These are phyloP conservation scores for Mormyrus lacerda DNA, from an alignment of 2,113 vertebrate genomes.

Conservation along the genomic window DNA sequence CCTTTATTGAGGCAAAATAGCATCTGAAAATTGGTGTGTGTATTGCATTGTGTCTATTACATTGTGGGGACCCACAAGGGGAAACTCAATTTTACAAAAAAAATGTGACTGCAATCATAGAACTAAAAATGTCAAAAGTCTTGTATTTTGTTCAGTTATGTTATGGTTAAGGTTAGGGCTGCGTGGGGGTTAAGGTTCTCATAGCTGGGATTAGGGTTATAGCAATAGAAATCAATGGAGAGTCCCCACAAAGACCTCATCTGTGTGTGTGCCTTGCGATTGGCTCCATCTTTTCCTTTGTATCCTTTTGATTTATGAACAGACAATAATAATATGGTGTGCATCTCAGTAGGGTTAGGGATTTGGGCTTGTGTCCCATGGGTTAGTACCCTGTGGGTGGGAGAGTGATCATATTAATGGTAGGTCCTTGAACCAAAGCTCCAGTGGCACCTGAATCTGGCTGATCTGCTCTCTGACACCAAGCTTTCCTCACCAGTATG, in stretches of 20 bases:
- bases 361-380: background rate
- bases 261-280: background rate
- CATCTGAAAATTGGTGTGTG: background rate
- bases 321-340: background rate
- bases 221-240: background rate
- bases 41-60: background rate
- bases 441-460: background rate
- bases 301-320: background rate
- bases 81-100: background rate
- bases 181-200: background rate
- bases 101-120: background rate
- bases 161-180: background rate
- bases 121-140: background rate
- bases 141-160: background rate
- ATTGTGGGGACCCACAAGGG: background rate
- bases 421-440: background rate
- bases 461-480: background rate
- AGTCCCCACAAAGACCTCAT: background rate
- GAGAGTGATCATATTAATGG: background rate
- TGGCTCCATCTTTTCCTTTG: background rate
- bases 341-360: background rate
- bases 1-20: background rate
- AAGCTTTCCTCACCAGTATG: background rate
- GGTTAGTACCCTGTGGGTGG: background rate
- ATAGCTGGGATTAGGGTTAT: background rate